phyloP scores from a whole-genome alignment of 2,797 vertebrate species.

The Arrhamphus sclerolepis region DNA sequence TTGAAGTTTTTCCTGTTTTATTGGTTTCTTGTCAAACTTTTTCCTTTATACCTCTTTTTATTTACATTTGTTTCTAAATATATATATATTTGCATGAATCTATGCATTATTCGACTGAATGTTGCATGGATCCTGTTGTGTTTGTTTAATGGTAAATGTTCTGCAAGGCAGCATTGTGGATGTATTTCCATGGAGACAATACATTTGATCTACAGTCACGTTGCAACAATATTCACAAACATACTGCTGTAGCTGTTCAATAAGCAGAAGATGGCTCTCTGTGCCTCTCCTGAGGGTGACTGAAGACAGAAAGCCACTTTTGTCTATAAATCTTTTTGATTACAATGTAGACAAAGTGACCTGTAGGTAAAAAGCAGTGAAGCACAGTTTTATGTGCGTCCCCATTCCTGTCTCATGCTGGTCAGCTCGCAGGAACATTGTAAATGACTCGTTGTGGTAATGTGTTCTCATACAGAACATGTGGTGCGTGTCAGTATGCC shows the following conservation, averaged over 20 bases:
- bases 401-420: background rate
- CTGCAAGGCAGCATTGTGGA: too few species aligned
- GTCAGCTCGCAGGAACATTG: conserved; percentile 1
- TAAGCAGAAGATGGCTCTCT: background rate
- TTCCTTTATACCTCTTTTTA: too few species aligned
- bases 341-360: background rate
- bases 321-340: background rate
- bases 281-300: background rate
- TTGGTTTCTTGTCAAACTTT: too few species aligned
- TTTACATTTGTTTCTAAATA: too few species aligned
- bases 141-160: too few species aligned
- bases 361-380: background rate
- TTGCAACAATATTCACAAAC: background rate
- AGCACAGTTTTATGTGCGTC: background rate
- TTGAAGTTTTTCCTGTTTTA: too few species aligned
- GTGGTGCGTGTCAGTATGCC: background rate
- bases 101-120: too few species aligned
- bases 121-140: too few species aligned
- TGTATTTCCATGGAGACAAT: too few species aligned
- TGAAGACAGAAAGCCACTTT: background rate
- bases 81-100: too few species aligned
- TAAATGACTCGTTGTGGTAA: conserved; percentile 11
- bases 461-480: conserved; percentile 2
- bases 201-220: too few species aligned
- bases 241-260: background rate